Evolutionary conservation across 1,140 invertebrate genomes (phyloP), one percentile per base, ranked within the genome.

Genomic region (Eufriesea mexicana): DNA sequence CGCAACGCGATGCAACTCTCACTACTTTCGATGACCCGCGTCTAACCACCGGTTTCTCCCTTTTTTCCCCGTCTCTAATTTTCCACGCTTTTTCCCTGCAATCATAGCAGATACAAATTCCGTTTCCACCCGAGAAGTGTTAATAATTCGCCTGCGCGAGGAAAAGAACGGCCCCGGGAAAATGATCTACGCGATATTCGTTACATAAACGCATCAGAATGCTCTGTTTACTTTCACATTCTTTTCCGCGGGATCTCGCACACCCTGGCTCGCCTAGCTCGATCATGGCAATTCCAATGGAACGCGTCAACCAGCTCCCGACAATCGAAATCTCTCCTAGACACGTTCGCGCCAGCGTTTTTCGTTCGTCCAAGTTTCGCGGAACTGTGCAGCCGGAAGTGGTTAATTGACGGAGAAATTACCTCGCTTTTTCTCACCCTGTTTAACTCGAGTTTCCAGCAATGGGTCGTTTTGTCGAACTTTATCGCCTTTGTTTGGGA

Each of bases 201-300:
- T 42, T 71, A 35, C 20, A 61, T 70, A 79, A 61, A 71, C 67
- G n/a, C 45, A 2, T 45, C 25, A 25, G 51, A 47, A 49, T 54
- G 77, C 2, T 59, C 67, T 72, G 59, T 79, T 62, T 79, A 35
- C 78, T 79, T 79, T 79, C 78, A 79, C 78, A 79, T 79, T 79
- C 78, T 73, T 79, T 79, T 72, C 49, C 25, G 25, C 67, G 10
- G 54, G 54, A 79, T 68, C 57, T 61, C 47, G 57, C 45, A 10
- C 55, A 12, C 35, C 51, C 54, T 57, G 14, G 23, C 55, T 51
- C 45, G 10, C 42, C 55, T 25, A 16, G 23, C 35, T n/a, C 23
- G 62, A n/a, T 77, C 51, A n/a, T n/a, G n/a, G 18, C n/a, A 20
- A 25, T 42, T 51, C 6, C 62, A 42, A 28, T 2, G 35, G 47